Conservation (phyloP, 2,113 vertebrate species). For the Eulemur rufifrons region DNA sequence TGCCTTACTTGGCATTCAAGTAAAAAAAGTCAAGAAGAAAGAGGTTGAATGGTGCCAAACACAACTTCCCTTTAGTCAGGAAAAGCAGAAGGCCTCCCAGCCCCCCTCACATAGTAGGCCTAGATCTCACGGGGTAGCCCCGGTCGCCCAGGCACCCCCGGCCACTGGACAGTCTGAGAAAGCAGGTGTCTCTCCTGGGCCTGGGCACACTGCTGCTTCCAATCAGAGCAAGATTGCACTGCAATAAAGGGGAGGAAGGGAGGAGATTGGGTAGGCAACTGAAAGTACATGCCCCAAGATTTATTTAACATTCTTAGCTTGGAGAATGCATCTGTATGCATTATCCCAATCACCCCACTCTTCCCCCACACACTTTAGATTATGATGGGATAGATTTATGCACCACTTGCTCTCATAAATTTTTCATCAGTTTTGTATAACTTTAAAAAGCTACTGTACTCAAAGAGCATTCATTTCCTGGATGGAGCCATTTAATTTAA, state of each 20-base stretch:
- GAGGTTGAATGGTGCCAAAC: neutral
- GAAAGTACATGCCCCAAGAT: neutral
- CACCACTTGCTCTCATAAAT: neutral
- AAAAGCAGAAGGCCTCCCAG: neutral
- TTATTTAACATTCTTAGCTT: neutral
- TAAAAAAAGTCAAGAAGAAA: neutral
- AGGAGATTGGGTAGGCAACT: neutral
- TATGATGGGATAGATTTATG: constrained; percentile 15
- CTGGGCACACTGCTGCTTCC: neutral
- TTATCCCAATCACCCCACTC: neutral
- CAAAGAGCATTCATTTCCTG: constrained; percentile 68
- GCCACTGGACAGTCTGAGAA: neutral
- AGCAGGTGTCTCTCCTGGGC: neutral
- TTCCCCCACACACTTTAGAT: neutral
- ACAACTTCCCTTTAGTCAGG: neutral
- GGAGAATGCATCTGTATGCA: neutral
- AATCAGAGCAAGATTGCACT: neutral
- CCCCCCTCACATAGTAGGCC: neutral
- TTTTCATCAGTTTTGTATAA: constrained; percentile 55
- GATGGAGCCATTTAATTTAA: constrained; percentile 70
- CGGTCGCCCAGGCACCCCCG: accelerated
- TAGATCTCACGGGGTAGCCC: neutral
- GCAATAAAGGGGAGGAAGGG: neutral
- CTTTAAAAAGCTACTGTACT: constrained; percentile 57
- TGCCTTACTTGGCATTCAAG: neutral